Percentiles rank a stretch among this genome's conserved stretches.
These are phyloP conservation scores for Loris lydekkerianus DNA, from an alignment of 2,797 vertebrate genomes.

Conservation along the genomic window DNA sequence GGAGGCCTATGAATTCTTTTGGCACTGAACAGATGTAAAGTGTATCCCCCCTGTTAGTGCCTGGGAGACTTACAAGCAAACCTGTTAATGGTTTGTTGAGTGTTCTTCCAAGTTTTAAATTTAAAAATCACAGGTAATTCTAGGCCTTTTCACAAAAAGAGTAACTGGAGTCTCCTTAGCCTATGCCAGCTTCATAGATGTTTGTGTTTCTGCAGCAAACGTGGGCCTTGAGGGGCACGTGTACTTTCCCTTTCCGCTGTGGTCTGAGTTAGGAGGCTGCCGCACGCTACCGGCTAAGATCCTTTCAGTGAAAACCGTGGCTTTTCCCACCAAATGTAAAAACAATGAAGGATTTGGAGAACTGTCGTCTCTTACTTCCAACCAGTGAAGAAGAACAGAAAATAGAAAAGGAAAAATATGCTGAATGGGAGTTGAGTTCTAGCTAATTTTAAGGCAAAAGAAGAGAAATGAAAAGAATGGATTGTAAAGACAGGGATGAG, in stretches of 20 bases:
- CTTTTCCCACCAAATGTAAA: not conserved
- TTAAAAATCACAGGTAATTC: conserved; percentile 47
- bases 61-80: not conserved
- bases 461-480: not conserved
- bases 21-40: conserved; percentile 26
- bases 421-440: not conserved
- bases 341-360: conserved; percentile 35
- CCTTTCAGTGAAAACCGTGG: not conserved
- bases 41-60: conserved; percentile 16
- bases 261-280: conserved; percentile 4
- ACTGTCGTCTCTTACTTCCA: not conserved
- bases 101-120: conserved; percentile 60
- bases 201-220: not conserved
- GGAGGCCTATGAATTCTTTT: not conserved
- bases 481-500: not conserved
- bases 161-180: not conserved
- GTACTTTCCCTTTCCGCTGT: not conserved
- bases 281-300: not conserved
- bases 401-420: not conserved
- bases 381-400: not conserved
- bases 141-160: not conserved
- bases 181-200: not conserved
- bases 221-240: not conserved
- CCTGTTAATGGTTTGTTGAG: not conserved
- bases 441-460: not conserved